phyloP scores from a whole-genome alignment of 2,113 vertebrate species.

The Apistogramma diplotaenia region DNA sequence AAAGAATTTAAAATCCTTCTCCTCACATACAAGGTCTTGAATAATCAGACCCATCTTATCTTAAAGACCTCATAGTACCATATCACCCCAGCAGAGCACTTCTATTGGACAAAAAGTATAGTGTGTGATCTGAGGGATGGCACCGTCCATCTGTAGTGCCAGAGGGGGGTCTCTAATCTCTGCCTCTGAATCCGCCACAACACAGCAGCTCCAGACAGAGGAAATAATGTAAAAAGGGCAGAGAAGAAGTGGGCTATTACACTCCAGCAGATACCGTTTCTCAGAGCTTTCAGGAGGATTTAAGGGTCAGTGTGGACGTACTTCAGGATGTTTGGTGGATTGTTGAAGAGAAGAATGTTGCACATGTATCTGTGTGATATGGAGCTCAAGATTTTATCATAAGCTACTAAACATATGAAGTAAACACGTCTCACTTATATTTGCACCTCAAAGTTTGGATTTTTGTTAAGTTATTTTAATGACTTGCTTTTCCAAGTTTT shows the following conservation, averaged over 20 bases:
- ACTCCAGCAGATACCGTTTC: slow-evolving; percentile 12
- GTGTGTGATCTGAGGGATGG: slow-evolving; percentile 33
- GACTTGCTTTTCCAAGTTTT: too few species aligned
- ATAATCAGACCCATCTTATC: too few species aligned
- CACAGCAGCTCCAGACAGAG: slow-evolving; percentile 11
- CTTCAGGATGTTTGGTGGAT: background rate
- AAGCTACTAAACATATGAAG: too few species aligned
- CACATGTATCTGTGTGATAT: background rate
- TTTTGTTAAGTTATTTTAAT: too few species aligned
- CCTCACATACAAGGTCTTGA: too few species aligned
- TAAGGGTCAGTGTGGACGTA: slow-evolving; percentile 3
- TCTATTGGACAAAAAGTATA: slow-evolving; percentile 1
- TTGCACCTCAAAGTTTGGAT: too few species aligned
- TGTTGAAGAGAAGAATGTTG: background rate
- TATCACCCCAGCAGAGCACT: too few species aligned
- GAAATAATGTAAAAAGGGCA: slow-evolving; percentile 33
- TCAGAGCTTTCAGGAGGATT: slow-evolving; percentile 8
- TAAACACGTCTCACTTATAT: too few species aligned
- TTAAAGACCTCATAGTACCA: too few species aligned
- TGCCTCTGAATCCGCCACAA: slow-evolving; percentile 16
- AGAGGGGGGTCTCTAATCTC: slow-evolving; percentile 66
- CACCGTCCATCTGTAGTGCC: slow-evolving; percentile 62
- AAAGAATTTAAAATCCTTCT: too few species aligned
- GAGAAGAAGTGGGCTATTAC: slow-evolving; percentile 25
- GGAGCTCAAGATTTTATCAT: too few species aligned